Evolutionary conservation across 1,140 invertebrate genomes (phyloP).

Genomic region (Chlorops oryzae): DNA sequence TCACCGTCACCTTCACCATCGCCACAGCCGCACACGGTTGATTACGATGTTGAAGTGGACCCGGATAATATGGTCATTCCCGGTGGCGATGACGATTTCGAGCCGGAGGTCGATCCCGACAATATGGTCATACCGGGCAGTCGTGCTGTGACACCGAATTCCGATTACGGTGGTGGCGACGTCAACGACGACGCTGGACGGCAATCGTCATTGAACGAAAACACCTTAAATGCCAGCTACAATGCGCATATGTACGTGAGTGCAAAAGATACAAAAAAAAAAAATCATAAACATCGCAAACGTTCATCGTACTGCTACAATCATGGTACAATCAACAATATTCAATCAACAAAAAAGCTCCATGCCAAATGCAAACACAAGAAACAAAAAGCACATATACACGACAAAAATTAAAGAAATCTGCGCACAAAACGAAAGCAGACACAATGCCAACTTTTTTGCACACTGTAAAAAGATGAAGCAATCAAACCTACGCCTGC

Average conservation of each 20-base stretch:
- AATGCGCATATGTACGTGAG: constrained; percentile 46
- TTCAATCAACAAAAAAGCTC: neutral
- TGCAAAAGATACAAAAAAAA: constrained; percentile 29
- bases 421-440: too few relatives aligned
- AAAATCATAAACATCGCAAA: constrained; percentile 24
- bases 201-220: constrained; percentile 14
- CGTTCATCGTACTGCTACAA: constrained; percentile 7
- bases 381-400: too few relatives aligned
- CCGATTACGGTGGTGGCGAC: constrained; percentile 7
- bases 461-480: too few relatives aligned
- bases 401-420: too few relatives aligned
- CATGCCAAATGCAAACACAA: too few relatives aligned
- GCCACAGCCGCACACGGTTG: constrained; percentile 34
- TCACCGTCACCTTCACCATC: constrained; percentile 39
- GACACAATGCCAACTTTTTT: too few relatives aligned
- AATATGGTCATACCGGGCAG: constrained; percentile 44
- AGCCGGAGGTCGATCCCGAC: constrained; percentile 41
- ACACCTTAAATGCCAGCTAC: constrained; percentile 20
- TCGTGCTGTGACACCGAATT: constrained; percentile 32
- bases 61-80: constrained; percentile 45
- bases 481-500: too few relatives aligned
- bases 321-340: neutral
- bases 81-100: constrained; percentile 32
- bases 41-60: constrained; percentile 45
- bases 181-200: neutral